Conservation (phyloP, 2,888 invertebrate species). For the Halocaridina rubra region DNA sequence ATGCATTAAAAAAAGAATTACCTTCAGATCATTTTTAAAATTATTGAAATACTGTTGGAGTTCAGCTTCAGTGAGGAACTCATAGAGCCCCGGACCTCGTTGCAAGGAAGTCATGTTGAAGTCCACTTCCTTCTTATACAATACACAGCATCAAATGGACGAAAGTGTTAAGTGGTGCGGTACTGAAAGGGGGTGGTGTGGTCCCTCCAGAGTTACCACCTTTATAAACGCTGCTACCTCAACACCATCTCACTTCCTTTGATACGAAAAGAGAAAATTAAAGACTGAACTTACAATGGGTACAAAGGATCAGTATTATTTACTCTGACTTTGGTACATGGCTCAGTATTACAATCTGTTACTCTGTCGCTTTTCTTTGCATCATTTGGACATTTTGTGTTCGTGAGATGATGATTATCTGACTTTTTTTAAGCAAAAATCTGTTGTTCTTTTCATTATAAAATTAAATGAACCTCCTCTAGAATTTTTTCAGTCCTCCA, state of each 20-base stretch:
- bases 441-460: no score
- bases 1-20: no score
- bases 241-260: constrained; percentile 13
- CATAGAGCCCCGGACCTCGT: constrained; percentile 78
- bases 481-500: no score
- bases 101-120: constrained; percentile 35
- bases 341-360: no score
- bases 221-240: constrained; percentile 32
- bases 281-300: background rate
- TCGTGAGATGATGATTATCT: no score
- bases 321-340: no score
- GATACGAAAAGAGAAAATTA: background rate
- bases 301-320: background rate
- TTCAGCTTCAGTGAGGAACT: constrained; percentile 94
- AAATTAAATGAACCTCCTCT: no score
- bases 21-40: constrained; percentile 85
- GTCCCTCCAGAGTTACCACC: constrained; percentile 17
- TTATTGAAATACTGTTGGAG: constrained; percentile 88
- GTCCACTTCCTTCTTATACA: background rate
- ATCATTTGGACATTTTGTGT: no score
- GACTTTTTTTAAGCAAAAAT: no score
- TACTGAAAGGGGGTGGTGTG: background rate
- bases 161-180: background rate
- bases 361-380: no score
- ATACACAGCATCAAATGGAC: background rate